Evolutionary conservation across 1,140 invertebrate species (phyloP), one percentile per base, ranked within the genome.

Genomic region (Diabrotica undecimpunctata): DNA sequence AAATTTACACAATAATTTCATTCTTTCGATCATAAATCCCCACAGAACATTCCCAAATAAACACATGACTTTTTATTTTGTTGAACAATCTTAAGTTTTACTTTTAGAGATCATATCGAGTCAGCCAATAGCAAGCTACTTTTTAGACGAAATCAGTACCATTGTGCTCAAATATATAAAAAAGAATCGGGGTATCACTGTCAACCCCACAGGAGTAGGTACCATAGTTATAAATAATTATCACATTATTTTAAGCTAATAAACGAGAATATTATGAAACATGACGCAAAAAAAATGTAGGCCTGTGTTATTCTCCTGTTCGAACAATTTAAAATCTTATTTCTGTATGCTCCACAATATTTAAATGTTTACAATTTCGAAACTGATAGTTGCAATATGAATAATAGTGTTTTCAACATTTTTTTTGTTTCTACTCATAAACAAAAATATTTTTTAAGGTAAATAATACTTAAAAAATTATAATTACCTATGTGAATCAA

Each of bases 161-260:
- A 46, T 54, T 62, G 52, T 54, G 61, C 61, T 62, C 38, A 62
- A 54, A 53, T 39, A 62, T 54, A 62, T 35, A 62, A 62, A 62
- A 54, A 61, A 54, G 25, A 53, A 35, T 25, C 11, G 54, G 37
- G 51, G 35, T 25, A 10, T 62, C 54, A 54, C 52, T 46, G n/a
- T 46, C 41, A n/a, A 36, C 61, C 46, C 35, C 61, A 36, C 35
- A 39, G 14, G 51, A 25, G 25, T 61, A 61, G 59, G 61, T 62
- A 54, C 37, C 52, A 36, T 54, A 61, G 41, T 61, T 46, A 61
- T 61, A 62, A 62, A 62, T 54, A 54, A 62, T 62, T 52, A 54
- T 54, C 61, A 62, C 51, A 62, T 62, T 62, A 62, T 54, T 62
- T 62, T 62, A 62, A 54, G 61, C 61, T 54, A 62, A 62, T 11